phyloP scores from a whole-genome alignment of 2,797 vertebrate genomes.

The Crenichthys baileyi region DNA sequence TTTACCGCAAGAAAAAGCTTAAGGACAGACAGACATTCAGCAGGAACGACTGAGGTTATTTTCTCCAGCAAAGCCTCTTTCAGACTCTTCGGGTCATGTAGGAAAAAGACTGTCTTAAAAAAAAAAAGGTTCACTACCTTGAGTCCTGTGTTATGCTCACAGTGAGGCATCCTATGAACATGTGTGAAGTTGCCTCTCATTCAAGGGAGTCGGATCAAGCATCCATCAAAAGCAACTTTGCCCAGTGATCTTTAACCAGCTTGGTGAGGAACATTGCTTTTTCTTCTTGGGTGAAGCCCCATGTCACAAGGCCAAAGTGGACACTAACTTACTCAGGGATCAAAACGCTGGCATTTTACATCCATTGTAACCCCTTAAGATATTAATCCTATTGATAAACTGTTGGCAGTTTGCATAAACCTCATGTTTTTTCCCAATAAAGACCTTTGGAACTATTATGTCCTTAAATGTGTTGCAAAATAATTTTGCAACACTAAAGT shows the following conservation, averaged over 20 bases:
- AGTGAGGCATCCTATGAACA: not conserved
- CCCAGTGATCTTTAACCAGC: too few species aligned
- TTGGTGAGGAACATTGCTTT: too few species aligned
- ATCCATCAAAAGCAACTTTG: too few species aligned
- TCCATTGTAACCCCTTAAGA: too few species aligned
- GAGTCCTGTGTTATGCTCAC: not conserved
- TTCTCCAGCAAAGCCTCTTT: not conserved
- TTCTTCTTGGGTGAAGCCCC: too few species aligned
- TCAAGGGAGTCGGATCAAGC: not conserved
- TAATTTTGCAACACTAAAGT: not conserved
- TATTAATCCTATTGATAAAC: not conserved
- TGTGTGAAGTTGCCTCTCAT: not conserved
- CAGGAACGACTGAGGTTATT: not conserved
- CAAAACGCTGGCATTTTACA: too few species aligned
- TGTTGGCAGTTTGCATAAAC: not conserved
- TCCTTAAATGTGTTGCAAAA: not conserved
- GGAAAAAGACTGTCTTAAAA: not conserved
- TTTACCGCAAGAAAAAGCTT: not conserved
- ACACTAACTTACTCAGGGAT: too few species aligned
- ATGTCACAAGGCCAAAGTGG: too few species aligned
- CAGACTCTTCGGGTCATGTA: not conserved
- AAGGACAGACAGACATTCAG: not conserved
- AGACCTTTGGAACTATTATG: not conserved
- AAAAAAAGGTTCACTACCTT: not conserved
- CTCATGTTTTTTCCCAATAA: not conserved